Conservation (phyloP, 2,797 vertebrate genomes). For the Philypnodon macrostomus region DNA sequence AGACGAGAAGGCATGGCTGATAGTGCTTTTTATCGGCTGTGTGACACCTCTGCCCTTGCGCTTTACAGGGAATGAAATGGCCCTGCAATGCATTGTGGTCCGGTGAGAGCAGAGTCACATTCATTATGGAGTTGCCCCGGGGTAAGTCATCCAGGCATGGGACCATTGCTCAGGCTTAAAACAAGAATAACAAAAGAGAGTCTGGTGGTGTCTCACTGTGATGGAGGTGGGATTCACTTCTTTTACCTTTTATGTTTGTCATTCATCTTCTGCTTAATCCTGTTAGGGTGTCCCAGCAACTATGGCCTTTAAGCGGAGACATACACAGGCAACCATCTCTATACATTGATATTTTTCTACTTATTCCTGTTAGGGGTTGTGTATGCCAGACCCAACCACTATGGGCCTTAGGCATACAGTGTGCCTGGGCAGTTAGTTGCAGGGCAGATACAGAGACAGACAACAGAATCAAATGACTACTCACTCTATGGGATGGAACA, state of each 20-base stretch:
- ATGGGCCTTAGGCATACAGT: too few species aligned
- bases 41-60: slow-evolving; percentile 46
- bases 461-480: too few species aligned
- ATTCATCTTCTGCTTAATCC: too few species aligned
- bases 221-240: neutral
- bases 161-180: slow-evolving; percentile 23
- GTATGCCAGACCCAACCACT: too few species aligned
- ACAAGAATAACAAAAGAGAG: slow-evolving; percentile 13
- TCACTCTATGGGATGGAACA: too few species aligned
- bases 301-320: too few species aligned
- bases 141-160: slow-evolving; percentile 42
- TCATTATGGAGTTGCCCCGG: slow-evolving; percentile 50
- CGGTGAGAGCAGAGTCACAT: slow-evolving; percentile 35
- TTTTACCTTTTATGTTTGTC: slow-evolving; percentile 13
- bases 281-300: too few species aligned
- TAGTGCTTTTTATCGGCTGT: slow-evolving; percentile 23
- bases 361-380: too few species aligned
- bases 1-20: slow-evolving; percentile 16
- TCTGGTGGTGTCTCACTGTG: neutral
- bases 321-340: too few species aligned
- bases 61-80: slow-evolving; percentile 49
- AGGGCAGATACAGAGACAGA: too few species aligned
- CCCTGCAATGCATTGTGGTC: slow-evolving; percentile 29
- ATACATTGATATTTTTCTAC: too few species aligned
- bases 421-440: too few species aligned